phyloP scores from a whole-genome alignment of 92 coral and sea anemone genomes.

The Diadumene lineata region DNA sequence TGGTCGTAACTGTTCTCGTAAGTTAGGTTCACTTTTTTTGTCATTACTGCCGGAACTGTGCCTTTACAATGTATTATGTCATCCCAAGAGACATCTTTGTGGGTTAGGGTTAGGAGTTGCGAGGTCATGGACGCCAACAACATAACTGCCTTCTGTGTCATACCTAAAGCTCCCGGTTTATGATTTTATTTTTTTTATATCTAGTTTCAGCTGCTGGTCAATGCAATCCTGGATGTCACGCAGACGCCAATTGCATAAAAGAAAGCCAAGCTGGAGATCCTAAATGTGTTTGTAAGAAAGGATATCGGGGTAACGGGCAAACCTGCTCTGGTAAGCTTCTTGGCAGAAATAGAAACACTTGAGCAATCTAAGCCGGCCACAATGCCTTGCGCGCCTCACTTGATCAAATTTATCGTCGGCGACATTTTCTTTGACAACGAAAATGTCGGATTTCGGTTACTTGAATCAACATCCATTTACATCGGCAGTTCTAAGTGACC shows the following conservation, averaged over 20 bases:
- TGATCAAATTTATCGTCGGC: too few relatives aligned
- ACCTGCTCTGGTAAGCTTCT: constrained; percentile 39
- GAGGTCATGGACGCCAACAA: too few relatives aligned
- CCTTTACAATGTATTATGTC: background rate
- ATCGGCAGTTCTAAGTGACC: too few relatives aligned
- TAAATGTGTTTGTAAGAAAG: constrained; percentile 54
- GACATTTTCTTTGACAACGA: too few relatives aligned
- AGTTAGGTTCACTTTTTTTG: background rate
- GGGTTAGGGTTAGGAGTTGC: too few relatives aligned
- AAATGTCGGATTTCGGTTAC: background rate
- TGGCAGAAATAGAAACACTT: background rate
- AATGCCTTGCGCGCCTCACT: too few relatives aligned
- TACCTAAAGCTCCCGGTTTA: background rate
- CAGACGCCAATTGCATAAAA: constrained; percentile 54
- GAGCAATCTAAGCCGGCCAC: too few relatives aligned
- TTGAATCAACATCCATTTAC: background rate
- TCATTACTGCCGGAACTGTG: background rate
- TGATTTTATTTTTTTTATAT: background rate
- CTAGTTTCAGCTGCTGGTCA: constrained; percentile 19
- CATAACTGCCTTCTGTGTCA: background rate
- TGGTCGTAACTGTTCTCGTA: background rate
- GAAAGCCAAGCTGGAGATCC: constrained; percentile 25
- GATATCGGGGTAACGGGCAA: constrained; percentile 48
- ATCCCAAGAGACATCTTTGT: background rate
- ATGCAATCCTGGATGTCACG: constrained; percentile 41